Conservation (phyloP, 2,113 vertebrate genomes). For the Eleginops maclovinus region DNA sequence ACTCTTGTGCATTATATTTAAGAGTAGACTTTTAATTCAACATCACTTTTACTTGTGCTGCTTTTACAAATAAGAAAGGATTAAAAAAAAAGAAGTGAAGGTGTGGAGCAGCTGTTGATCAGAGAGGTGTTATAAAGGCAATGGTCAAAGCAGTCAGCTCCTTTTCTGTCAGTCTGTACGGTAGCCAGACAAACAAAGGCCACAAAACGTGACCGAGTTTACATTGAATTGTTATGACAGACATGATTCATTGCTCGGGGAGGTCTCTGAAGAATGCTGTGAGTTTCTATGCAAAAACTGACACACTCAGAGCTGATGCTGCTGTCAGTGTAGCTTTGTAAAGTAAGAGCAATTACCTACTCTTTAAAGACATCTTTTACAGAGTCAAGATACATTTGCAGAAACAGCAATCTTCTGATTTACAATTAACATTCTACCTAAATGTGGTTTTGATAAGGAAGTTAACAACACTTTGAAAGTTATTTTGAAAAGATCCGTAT, state of each 20-base stretch:
- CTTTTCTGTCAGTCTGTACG: constrained; percentile 41
- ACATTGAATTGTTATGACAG: constrained; percentile 66
- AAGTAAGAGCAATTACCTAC: not conserved
- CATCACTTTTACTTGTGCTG: not conserved
- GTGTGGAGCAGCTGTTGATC: constrained; percentile 25
- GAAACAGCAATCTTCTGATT: not conserved
- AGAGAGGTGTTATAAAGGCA: constrained; percentile 25
- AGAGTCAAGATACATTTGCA: not conserved
- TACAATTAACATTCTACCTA: too few species aligned
- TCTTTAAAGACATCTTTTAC: not conserved
- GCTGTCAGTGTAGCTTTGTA: constrained; percentile 6
- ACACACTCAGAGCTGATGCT: constrained; percentile 12
- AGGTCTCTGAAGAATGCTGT: constrained; percentile 60
- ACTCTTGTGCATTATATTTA: not conserved
- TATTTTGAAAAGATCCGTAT: not conserved
- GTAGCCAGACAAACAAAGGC: constrained; percentile 71
- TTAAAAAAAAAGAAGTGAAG: not conserved
- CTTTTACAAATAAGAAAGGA: not conserved
- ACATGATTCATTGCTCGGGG: constrained; percentile 55
- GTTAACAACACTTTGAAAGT: not conserved
- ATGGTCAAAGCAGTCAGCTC: constrained; percentile 47
- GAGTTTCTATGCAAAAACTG: constrained; percentile 45
- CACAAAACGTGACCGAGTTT: constrained; percentile 68
- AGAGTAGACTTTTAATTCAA: not conserved
- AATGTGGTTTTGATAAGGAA: not conserved